A percentile compares a stretch with the other conserved stretches of the same genome.
Conservation (phyloP, 2,888 invertebrate species). For the Epinotia nisella region DNA sequence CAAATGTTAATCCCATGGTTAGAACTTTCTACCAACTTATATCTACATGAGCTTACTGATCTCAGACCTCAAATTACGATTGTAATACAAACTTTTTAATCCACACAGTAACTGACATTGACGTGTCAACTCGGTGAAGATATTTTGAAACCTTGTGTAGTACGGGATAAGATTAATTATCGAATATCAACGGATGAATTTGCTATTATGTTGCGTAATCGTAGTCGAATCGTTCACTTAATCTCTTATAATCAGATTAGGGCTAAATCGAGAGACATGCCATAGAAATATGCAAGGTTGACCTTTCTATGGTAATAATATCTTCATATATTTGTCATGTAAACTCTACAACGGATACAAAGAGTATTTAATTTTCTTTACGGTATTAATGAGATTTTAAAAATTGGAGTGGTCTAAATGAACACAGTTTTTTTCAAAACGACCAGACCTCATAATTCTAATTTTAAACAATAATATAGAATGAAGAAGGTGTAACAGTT, state of each 20-base stretch:
- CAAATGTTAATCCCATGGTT: too few relatives aligned
- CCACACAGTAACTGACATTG: slow-evolving; percentile 26
- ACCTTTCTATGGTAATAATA: slow-evolving; percentile 8
- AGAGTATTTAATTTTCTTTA: too few relatives aligned
- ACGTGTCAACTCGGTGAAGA: not conserved
- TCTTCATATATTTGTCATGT: not conserved
- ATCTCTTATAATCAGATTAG: slow-evolving; percentile 77
- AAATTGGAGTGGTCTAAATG: too few relatives aligned
- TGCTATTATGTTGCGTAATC: slow-evolving; percentile 62
- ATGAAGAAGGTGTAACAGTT: too few relatives aligned
- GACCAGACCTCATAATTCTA: too few relatives aligned
- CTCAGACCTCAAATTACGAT: slow-evolving; percentile 28
- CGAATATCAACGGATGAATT: not conserved
- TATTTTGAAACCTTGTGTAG: not conserved
- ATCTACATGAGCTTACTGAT: slow-evolving; percentile 6
- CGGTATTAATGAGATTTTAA: too few relatives aligned
- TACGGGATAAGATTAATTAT: not conserved
- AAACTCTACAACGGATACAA: too few relatives aligned
- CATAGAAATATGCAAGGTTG: slow-evolving; percentile 17
- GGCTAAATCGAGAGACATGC: slow-evolving; percentile 63
- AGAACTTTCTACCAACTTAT: too few relatives aligned
- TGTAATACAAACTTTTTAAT: slow-evolving; percentile 26
- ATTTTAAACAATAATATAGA: too few relatives aligned
- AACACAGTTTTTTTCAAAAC: too few relatives aligned
- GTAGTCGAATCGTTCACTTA: slow-evolving; percentile 68